These are phyloP conservation scores for Conger conger DNA, from an alignment of 2,113 vertebrate species.

Conservation along the genomic window DNA sequence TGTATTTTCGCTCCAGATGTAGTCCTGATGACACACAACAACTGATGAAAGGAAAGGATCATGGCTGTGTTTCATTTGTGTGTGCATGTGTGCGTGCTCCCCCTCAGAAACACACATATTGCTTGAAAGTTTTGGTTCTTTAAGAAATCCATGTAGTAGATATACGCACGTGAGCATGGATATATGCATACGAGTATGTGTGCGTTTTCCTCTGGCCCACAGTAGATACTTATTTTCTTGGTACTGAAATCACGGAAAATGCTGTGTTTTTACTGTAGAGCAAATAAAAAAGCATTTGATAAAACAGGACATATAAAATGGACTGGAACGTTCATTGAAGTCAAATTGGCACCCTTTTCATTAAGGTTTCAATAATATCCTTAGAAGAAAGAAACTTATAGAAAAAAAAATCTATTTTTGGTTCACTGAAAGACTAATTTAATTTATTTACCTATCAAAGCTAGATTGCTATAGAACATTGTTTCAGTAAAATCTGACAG, in stretches of 20 bases:
- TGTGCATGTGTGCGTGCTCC: not conserved
- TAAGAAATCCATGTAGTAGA: constrained; percentile 53
- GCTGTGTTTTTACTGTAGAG: constrained; percentile 41
- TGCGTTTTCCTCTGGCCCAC: constrained; percentile 47
- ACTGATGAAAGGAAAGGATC: not conserved
- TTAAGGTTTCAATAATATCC: not conserved
- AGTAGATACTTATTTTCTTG: constrained; percentile 55
- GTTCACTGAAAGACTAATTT: not conserved
- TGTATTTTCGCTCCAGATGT: not conserved
- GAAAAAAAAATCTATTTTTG: constrained; percentile 16
- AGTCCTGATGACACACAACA: not conserved
- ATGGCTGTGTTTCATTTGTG: constrained; percentile 9
- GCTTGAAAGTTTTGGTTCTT: constrained; percentile 34
- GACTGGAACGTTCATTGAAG: constrained; percentile 50
- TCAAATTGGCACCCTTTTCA: not conserved
- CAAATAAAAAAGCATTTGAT: constrained; percentile 59
- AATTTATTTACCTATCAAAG: not conserved
- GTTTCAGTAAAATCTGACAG: not conserved
- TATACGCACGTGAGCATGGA: constrained; percentile 53
- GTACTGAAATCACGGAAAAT: constrained; percentile 53
- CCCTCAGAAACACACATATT: constrained; percentile 35
- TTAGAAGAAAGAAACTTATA: not conserved
- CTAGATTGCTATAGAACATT: not conserved
- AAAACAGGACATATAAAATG: constrained; percentile 51
- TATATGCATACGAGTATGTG: constrained; percentile 31